Percentiles rank a stretch among this genome's conserved stretches.
Evolutionary conservation across 2,113 vertebrate genomes (phyloP).

Genomic region (Anoura caudifer): DNA sequence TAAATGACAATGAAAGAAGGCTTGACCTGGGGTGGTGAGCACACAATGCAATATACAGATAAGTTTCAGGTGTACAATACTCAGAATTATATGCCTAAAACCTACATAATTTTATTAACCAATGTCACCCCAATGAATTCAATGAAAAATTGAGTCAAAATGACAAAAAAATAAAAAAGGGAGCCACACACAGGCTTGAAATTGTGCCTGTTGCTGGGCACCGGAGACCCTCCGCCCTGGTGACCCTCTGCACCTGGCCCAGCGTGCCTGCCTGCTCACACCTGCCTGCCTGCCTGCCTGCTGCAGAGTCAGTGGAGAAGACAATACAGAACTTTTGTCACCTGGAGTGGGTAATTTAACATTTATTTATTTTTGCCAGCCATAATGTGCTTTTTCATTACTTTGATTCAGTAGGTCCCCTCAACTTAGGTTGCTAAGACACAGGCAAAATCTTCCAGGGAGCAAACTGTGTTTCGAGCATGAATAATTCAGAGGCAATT

Average conservation of each 20-base stretch:
- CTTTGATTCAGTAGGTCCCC: background rate
- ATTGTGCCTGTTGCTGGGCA: background rate
- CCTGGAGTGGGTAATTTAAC: background rate
- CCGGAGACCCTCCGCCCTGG: background rate
- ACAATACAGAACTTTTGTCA: background rate
- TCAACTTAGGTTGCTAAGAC: background rate
- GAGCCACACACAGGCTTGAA: background rate
- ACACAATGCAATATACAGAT: too few species aligned
- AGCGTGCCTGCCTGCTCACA: rapidly evolving
- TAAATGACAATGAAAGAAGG: background rate
- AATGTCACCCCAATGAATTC: too few species aligned
- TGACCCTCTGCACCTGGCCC: background rate
- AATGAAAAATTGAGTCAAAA: background rate
- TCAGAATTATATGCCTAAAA: too few species aligned
- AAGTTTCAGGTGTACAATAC: too few species aligned
- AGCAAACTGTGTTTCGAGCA: background rate
- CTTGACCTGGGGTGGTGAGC: too few species aligned
- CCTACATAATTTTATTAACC: too few species aligned
- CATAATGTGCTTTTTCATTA: background rate
- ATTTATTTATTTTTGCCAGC: background rate
- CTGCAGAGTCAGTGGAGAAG: background rate
- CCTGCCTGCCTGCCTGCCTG: background rate
- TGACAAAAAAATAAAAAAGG: background rate
- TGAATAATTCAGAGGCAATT: background rate
- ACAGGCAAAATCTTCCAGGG: background rate